These are phyloP conservation scores for Struthidea cinerea DNA, from an alignment of 2,113 vertebrate species.

Conservation along the genomic window DNA sequence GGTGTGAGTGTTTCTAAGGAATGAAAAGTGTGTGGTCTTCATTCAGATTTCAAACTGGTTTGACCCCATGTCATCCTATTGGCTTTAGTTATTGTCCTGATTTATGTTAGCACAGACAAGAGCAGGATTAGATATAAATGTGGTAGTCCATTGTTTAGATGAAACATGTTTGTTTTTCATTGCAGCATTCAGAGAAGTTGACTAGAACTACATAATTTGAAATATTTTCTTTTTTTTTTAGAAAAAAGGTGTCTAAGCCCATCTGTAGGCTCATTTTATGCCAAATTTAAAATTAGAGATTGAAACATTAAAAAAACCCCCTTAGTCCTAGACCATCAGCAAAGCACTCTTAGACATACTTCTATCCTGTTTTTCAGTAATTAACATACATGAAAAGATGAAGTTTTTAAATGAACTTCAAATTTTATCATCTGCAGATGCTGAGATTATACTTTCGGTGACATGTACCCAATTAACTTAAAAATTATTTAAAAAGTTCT, in stretches of 20 bases:
- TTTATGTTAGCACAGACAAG: conserved; percentile 41
- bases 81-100: conserved; percentile 58
- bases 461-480: not conserved
- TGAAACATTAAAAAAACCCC: not conserved
- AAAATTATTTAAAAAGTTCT: not conserved
- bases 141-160: conserved; percentile 13
- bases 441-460: not conserved
- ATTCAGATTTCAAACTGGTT: conserved; percentile 54
- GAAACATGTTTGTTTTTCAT: not conserved
- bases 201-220: not conserved
- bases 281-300: not conserved
- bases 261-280: not conserved
- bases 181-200: not conserved
- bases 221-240: not conserved
- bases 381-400: not conserved
- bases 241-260: not conserved
- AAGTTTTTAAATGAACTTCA: not conserved
- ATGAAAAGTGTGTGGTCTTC: conserved; percentile 48
- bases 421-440: not conserved
- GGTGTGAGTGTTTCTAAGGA: conserved; percentile 9
- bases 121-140: conserved; percentile 36
- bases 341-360: not conserved
- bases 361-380: not conserved
- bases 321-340: not conserved
- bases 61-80: conserved; percentile 52